Percentiles rank a stretch among this genome's conserved stretches.
Evolutionary conservation across 1,140 invertebrate genomes (phyloP).

Genomic region (Drosophila navojoa): DNA sequence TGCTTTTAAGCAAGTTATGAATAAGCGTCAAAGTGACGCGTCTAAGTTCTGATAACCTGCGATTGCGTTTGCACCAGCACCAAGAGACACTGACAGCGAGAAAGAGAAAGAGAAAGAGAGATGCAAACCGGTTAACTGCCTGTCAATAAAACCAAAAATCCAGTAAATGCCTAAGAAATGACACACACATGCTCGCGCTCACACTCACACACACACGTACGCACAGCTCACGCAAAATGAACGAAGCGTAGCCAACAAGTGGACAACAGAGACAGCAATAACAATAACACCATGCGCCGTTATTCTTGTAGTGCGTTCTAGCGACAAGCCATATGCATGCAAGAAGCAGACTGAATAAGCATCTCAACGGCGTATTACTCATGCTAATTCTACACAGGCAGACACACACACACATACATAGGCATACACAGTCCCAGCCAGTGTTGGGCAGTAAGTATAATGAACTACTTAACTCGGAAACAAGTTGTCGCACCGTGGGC

Average conservation of each 20-base stretch:
- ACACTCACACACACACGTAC: conserved; percentile 13
- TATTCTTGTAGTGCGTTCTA: conserved; percentile 53
- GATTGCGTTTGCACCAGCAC: conserved; percentile 18
- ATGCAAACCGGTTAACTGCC: conserved; percentile 62
- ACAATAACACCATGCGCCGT: conserved; percentile 44
- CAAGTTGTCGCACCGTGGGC: conserved; percentile 55
- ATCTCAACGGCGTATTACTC: conserved; percentile 66
- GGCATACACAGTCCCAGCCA: conserved; percentile 3
- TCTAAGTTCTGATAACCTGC: conserved; percentile 45
- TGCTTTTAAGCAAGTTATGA: conserved; percentile 38
- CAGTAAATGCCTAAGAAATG: conserved; percentile 72
- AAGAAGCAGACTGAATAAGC: conserved; percentile 27
- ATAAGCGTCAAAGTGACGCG: conserved; percentile 51
- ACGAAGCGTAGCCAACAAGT: conserved; percentile 31
- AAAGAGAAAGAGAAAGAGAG: conserved; percentile 24
- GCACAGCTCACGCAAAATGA: conserved; percentile 35
- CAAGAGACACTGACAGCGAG: background rate
- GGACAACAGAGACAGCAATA: conserved; percentile 31
- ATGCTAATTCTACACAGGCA: conserved; percentile 71
- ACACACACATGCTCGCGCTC: conserved; percentile 21
- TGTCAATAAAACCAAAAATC: conserved; percentile 55
- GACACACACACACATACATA: conserved; percentile 13
- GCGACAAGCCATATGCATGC: conserved; percentile 52
- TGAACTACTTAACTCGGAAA: conserved; percentile 72
- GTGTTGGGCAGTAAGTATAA: conserved; percentile 63